A percentile compares a stretch with the other conserved stretches of the same genome.
These are phyloP conservation scores for Ceratina australensis DNA, from an alignment of 1,140 invertebrate species.

Conservation along the genomic window DNA sequence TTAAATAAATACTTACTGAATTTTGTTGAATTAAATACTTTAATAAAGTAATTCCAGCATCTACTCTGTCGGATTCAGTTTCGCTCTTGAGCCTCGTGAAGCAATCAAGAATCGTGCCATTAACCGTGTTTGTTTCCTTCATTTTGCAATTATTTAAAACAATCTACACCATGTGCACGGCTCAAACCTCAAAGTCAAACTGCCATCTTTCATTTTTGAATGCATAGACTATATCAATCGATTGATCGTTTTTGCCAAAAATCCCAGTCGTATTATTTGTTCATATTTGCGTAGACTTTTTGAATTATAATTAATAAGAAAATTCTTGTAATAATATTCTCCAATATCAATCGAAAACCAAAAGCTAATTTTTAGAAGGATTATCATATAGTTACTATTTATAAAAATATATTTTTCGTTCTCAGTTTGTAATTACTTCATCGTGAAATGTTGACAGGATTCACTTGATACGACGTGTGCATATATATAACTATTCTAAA, in stretches of 20 bases:
- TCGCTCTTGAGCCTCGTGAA: conserved; percentile 76
- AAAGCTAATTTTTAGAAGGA: not conserved
- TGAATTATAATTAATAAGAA: not conserved
- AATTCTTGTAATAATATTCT: conserved; percentile 27
- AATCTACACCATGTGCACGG: conserved; percentile 55
- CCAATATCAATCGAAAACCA: not conserved
- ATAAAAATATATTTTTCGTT: no score
- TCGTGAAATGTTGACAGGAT: not conserved
- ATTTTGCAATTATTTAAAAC: conserved; percentile 34
- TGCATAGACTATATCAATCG: conserved; percentile 8
- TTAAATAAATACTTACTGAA: conserved; percentile 72
- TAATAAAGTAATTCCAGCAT: conserved; percentile 72
- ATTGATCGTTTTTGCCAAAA: conserved; percentile 22
- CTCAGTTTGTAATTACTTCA: not conserved
- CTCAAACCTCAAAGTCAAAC: conserved; percentile 3
- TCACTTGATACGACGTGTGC: not conserved
- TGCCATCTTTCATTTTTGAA: conserved; percentile 8
- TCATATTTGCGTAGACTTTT: not conserved
- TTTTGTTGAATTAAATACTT: conserved; percentile 72
- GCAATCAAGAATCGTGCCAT: conserved; percentile 73
- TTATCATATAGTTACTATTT: not conserved
- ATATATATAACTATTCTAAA: not conserved
- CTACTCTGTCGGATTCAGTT: conserved; percentile 70
- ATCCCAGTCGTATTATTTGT: no score
- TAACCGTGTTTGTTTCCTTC: conserved; percentile 61